Base-by-base conservation (phyloP, 2,797 vertebrate species). In the Trachurus trachurus region DNA sequence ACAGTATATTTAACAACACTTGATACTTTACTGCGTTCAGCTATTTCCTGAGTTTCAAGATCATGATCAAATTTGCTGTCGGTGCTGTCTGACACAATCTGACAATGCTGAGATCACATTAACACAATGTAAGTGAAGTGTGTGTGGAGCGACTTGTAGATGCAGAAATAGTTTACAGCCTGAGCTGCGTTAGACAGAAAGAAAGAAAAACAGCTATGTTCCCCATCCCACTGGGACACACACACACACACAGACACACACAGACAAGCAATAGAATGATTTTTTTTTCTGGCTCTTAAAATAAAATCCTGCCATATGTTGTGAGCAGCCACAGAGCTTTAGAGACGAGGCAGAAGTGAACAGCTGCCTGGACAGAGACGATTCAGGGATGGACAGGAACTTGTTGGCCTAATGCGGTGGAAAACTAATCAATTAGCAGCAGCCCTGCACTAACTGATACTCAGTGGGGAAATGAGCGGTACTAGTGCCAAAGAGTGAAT, bases 361-460 rank as follows among this genome's bases (percentile, higher is more conserved):
- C 85, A 90, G 91, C 90, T 92, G 91, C 77, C 78, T 66, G 71
- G 78, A 84, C 54, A 19, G 19, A 58, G 31, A 74, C 64, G 37
- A 71, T 39, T 63, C 11, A 0, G 71, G 68, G 68, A 76, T 59
- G 86, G 79, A 87, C 81, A 4, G 49, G 47, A 65, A 83, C 81
- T 78, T 69, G 58, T 77, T 85, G 77, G 82, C 77, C 79, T 89
- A 91, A 91, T 87, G 84, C 59, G 26, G 59, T 78, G 82, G 84
- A 87, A 92, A 89, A 84, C 76, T 81, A 82, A 91, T 92, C 87
- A 91, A 86, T 92, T 88, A 90, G 75, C 74, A 86, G 79, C 76
- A 80, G 72, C 66, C 71, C 45, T 22, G 54, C 68, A 74, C 74
- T 17, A 67, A 82, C 67, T 81, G 81, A 80, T 71, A 81, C 77